A percentile compares a stretch with the other conserved stretches of the same genome.
Conservation (phyloP, 1,140 invertebrate genomes). For the Calosoma granatense region DNA sequence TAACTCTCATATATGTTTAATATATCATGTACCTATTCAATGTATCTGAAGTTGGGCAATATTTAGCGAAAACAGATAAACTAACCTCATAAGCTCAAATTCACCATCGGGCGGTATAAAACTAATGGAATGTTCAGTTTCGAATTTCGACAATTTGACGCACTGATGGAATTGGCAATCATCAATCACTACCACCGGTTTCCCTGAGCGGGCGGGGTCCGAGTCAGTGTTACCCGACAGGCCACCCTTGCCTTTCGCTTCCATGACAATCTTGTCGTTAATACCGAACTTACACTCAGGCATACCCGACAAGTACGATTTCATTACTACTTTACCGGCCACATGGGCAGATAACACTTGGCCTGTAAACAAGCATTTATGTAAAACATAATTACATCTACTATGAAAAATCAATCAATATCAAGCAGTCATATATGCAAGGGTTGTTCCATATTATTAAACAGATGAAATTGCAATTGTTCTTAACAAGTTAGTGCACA, state of each 20-base stretch:
- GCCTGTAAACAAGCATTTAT: constrained; percentile 46
- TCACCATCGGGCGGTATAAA: constrained; percentile 99
- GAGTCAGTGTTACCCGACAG: constrained; percentile 64
- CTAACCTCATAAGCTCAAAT: constrained; percentile 97
- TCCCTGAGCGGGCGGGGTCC: constrained; percentile 77
- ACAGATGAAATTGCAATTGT: no score
- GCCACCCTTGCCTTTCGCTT: constrained; percentile 79
- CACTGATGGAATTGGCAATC: constrained; percentile 99
- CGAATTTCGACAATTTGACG: constrained; percentile 99
- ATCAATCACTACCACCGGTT: constrained; percentile 97
- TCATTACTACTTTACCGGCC: constrained; percentile 99
- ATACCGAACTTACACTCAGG: constrained; percentile 99
- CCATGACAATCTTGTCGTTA: constrained; percentile 99
- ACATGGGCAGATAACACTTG: constrained; percentile 99
- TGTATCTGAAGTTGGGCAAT: no score
- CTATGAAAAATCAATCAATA: no score
- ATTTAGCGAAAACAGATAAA: background rate
- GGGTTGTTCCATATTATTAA: no score
- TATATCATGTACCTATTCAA: constrained; percentile 4
- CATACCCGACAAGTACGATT: constrained; percentile 99
- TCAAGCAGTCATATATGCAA: no score
- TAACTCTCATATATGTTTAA: constrained; percentile 10
- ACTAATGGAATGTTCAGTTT: constrained; percentile 99
- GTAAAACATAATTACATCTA: constrained; percentile 2
- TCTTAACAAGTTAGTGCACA: no score